Base-by-base conservation (phyloP, 2,888 invertebrate species). In the Eupithecia vulgata region DNA sequence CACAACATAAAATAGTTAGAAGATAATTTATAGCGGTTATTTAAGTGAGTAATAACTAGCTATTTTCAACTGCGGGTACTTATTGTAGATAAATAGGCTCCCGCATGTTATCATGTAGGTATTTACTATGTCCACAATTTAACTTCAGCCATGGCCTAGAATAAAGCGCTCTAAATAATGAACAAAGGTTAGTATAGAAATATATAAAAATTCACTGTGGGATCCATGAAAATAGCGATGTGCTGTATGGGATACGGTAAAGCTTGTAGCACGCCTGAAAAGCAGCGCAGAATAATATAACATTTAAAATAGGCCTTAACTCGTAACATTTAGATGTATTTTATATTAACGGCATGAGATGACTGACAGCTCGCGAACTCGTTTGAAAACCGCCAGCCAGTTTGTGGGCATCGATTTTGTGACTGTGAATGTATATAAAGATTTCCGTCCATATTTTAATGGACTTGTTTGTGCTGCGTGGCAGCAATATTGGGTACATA, bases 51-150 rank as follows among this genome's bases (percentile, higher is more conserved):
- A 40, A 37, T 65, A 37, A 65, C 25, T 12, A 13, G 21, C 15
- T 5, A 37, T 35, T 37, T 7, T 5, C 21, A 40, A 21, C 37
- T 65, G 21, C 40, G n/a, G 34, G 65, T 65, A 42, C 21, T 42
- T 65, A 65, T 15, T 15, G 67, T 61, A 65, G 68, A 72, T 68
- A 66, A 34, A 67, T 48, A 62, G 37, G 42, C 48, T 62, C 73
- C 59, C 66, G 67, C 48, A 37, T 25, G 13, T 65, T 68, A 68
- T 68, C 69, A 67, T 40, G 37, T 42, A 65, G n/a, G n/a, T 65
- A 64, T n/a, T n/a, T 21, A 65, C 25, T 40, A 37, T 65, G n/a
- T 42, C 40, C 25, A 57, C 57, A 57, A 25, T 57, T 12, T 57
- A 25, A 57, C 57, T 25, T 25, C 57, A 21, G 57, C 25, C 57